These are phyloP conservation scores for Melanotaenia trifasciata DNA, from an alignment of 2,797 vertebrate genomes.

Conservation along the genomic window DNA sequence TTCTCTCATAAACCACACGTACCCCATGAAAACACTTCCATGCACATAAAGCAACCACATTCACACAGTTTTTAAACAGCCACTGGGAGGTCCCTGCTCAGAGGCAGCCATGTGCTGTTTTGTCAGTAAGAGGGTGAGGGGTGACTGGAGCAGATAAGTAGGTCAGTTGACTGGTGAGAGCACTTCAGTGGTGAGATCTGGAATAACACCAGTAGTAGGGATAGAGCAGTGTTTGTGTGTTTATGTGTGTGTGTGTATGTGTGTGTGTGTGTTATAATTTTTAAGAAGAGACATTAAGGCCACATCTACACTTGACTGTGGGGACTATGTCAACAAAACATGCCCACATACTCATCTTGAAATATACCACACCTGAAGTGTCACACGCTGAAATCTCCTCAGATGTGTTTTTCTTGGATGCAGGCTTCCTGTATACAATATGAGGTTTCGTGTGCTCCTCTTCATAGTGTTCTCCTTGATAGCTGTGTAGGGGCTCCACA, in stretches of 20 bases:
- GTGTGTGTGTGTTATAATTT: background rate
- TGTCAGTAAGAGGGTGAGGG: constrained; percentile 20
- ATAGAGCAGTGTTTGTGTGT: background rate
- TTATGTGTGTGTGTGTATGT: constrained; percentile 4
- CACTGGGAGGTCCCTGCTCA: constrained; percentile 21
- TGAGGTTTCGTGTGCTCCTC: constrained; percentile 98
- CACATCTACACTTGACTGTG: background rate
- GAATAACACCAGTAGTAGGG: background rate
- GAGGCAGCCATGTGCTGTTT: constrained; percentile 13
- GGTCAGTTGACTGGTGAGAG: constrained; percentile 19
- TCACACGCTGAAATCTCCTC: constrained; percentile 84
- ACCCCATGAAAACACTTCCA: constrained; percentile 30
- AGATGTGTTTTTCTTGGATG: constrained; percentile 75
- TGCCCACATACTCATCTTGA: background rate
- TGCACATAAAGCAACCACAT: constrained; percentile 15
- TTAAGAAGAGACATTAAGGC: background rate
- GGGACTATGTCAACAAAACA: background rate
- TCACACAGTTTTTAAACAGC: constrained; percentile 10
- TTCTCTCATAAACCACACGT: constrained; percentile 2
- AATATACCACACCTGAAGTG: constrained; percentile 88
- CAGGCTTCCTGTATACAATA: constrained; percentile 90
- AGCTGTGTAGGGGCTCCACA: constrained; percentile 92
- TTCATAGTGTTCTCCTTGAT: constrained; percentile 89
- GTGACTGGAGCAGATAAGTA: constrained; percentile 41
- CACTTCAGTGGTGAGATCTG: constrained; percentile 7